These are phyloP conservation scores for Dolichallabes microphthalmus DNA, from an alignment of 2,113 vertebrate genomes.

Conservation along the genomic window DNA sequence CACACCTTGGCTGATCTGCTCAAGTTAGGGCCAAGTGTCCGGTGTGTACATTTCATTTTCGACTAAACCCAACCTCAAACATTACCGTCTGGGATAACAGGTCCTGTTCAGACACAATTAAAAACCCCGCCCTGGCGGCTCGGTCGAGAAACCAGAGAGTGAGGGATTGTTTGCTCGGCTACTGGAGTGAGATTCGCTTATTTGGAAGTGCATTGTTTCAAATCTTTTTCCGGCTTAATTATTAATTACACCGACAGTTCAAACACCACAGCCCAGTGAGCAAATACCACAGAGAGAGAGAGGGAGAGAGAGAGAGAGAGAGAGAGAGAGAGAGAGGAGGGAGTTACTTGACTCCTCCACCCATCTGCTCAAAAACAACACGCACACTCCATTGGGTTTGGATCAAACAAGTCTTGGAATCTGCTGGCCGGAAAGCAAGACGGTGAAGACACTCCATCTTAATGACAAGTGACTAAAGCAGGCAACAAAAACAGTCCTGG, in stretches of 20 bases:
- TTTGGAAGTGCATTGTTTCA: neutral
- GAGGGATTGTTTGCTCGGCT: neutral
- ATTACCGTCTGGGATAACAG: neutral
- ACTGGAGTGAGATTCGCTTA: neutral
- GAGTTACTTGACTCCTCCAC: neutral
- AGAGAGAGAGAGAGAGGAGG: neutral
- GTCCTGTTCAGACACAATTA: neutral
- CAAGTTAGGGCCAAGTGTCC: neutral
- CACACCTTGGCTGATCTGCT: neutral
- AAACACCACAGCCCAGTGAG: conserved; percentile 57
- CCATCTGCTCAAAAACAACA: conserved; percentile 9
- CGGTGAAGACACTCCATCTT: conserved; percentile 53
- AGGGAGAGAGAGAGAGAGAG: neutral
- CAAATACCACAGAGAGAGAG: conserved; percentile 38
- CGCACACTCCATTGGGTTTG: neutral
- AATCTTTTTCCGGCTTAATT: conserved; percentile 37
- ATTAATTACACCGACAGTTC: conserved; percentile 56
- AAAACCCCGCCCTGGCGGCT: neutral
- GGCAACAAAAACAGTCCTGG: conserved; percentile 55
- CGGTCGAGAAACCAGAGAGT: neutral
- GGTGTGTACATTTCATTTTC: neutral
- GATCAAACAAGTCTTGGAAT: conserved; percentile 7
- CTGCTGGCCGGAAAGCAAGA: conserved; percentile 18
- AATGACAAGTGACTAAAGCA: conserved; percentile 60
- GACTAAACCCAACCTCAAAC: neutral